phyloP scores from a whole-genome alignment of 2,888 invertebrate genomes.

The Stictocephala bisonia region DNA sequence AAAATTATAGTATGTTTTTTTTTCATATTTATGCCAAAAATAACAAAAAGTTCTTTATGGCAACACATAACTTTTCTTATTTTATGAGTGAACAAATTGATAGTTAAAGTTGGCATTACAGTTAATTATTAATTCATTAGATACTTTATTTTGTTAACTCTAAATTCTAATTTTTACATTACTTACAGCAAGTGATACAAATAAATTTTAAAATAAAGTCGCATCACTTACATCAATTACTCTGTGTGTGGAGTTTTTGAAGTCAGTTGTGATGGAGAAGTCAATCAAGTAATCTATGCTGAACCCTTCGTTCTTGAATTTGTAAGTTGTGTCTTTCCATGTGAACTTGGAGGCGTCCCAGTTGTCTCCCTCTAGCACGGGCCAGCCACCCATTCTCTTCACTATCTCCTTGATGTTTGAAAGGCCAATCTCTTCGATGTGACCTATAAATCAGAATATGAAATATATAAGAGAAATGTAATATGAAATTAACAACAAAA shows the following conservation, averaged over 20 bases:
- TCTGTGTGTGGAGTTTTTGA: constrained; percentile 87
- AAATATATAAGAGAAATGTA: too few relatives aligned
- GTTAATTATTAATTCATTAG: not conserved
- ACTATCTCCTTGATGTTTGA: constrained; percentile 79
- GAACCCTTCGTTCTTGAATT: constrained; percentile 82
- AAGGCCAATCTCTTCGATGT: constrained; percentile 83
- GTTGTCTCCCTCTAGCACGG: constrained; percentile 80
- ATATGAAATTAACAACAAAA: too few relatives aligned
- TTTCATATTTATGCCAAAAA: too few relatives aligned
- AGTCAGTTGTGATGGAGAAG: constrained; percentile 88
- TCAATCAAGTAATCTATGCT: constrained; percentile 92
- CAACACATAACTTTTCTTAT: too few relatives aligned
- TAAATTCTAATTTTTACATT: not conserved
- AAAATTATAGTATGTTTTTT: too few relatives aligned
- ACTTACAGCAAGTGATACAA: too few relatives aligned
- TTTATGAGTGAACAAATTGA: too few relatives aligned
- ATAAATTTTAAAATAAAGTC: constrained; percentile 11
- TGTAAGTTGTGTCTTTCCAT: constrained; percentile 87
- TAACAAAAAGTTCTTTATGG: too few relatives aligned
- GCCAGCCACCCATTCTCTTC: constrained; percentile 91
- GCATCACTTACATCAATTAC: constrained; percentile 87
- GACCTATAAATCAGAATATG: constrained; percentile 68
- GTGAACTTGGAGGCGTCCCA: constrained; percentile 81
- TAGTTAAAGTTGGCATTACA: too few relatives aligned
- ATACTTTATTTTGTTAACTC: constrained; percentile 12